phyloP scores from a whole-genome alignment of 2,113 vertebrate species.

The Rhineura floridana region DNA sequence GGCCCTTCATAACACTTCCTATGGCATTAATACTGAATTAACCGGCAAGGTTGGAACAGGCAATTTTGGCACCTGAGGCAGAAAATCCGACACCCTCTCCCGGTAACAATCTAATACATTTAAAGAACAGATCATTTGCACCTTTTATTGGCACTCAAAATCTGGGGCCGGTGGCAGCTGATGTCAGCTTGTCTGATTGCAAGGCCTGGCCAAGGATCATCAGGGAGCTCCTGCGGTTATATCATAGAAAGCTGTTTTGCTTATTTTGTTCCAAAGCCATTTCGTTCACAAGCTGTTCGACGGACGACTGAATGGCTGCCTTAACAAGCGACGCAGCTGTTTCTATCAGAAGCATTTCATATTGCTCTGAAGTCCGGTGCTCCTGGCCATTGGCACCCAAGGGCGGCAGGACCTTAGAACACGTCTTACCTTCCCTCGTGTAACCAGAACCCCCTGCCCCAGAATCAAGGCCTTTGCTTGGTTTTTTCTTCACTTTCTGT shows the following conservation, averaged over 20 bases:
- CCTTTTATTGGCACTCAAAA: not conserved
- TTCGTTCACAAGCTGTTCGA: slow-evolving; percentile 81
- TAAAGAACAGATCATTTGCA: not conserved
- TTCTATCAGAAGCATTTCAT: slow-evolving; percentile 76
- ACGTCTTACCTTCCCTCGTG: slow-evolving; percentile 21
- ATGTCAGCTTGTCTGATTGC: not conserved
- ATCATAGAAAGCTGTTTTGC: slow-evolving; percentile 78
- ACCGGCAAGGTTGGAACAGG: not conserved
- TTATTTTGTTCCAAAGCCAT: slow-evolving; percentile 76
- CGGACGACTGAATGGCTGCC: slow-evolving; percentile 79
- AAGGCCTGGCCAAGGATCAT: not conserved
- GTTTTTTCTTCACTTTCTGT: slow-evolving; percentile 69
- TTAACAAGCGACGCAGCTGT: slow-evolving; percentile 79
- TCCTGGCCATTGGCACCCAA: slow-evolving; percentile 49
- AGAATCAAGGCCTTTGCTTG: slow-evolving; percentile 18
- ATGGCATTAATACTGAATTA: not conserved
- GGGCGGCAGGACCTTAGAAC: slow-evolving; percentile 28
- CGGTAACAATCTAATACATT: not conserved
- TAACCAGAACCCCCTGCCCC: not conserved
- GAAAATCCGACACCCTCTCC: not conserved
- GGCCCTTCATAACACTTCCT: slow-evolving; percentile 19
- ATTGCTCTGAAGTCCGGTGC: slow-evolving; percentile 75
- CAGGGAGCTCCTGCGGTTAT: slow-evolving; percentile 51
- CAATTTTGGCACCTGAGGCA: not conserved
- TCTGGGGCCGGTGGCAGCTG: not conserved